These are phyloP conservation scores for Ifrita kowaldi DNA, from an alignment of 2,113 vertebrate genomes.

Conservation along the genomic window DNA sequence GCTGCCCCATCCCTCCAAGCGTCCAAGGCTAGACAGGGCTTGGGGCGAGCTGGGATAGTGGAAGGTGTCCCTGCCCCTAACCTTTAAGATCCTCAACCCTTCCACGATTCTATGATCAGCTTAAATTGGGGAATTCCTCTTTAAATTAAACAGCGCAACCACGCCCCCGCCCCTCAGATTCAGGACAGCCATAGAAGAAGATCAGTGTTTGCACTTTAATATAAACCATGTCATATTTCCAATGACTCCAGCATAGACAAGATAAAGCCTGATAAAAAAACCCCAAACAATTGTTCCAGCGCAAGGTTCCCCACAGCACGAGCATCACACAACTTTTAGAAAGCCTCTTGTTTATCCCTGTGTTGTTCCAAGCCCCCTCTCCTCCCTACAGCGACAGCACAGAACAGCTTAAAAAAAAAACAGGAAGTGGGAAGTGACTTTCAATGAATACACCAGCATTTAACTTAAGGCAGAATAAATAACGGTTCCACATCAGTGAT, in stretches of 20 bases:
- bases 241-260: neutral
- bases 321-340: neutral
- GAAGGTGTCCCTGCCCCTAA: rapidly evolving
- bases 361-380: rapidly evolving
- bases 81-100: neutral
- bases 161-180: rapidly evolving
- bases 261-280: neutral
- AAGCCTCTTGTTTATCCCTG: rapidly evolving
- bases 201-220: neutral
- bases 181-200: rapidly evolving
- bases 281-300: neutral
- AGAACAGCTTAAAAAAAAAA: neutral
- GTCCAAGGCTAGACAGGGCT: rapidly evolving
- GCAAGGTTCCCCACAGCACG: neutral
- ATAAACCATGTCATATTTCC: neutral
- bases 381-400: neutral
- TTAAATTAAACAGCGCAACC: neutral
- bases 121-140: rapidly evolving
- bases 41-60: rapidly evolving
- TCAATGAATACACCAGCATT: neutral
- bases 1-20: rapidly evolving
- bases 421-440: neutral
- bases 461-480: constrained; percentile 40
- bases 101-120: rapidly evolving
- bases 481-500: neutral